Evolutionary conservation across 2,888 invertebrate species (phyloP).

Genomic region (Junonia oenone): DNA sequence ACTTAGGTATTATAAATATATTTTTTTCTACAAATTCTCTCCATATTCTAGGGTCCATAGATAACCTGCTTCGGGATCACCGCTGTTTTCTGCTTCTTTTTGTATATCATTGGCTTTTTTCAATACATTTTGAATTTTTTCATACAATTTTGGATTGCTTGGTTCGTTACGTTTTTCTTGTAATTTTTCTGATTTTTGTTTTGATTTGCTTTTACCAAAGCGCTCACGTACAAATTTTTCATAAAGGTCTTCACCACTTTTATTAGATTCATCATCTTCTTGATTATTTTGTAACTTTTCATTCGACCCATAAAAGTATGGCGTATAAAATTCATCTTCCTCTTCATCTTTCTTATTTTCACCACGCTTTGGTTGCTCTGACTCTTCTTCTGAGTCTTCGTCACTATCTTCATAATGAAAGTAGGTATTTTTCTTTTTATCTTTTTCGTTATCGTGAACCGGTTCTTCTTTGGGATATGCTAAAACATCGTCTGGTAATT

Average conservation of each 20-base stretch:
- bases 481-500: conserved; percentile 68
- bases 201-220: conserved; percentile 60
- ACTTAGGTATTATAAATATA: conserved; percentile 6
- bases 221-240: conserved; percentile 71
- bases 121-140: conserved; percentile 55
- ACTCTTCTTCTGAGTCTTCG: conserved; percentile 26
- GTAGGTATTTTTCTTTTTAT: conserved; percentile 34
- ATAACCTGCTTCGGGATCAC: conserved; percentile 69
- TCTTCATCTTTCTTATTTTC: conserved; percentile 29
- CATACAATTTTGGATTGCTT: conserved; percentile 49
- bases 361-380: conserved; percentile 16
- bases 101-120: conserved; percentile 60
- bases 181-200: conserved; percentile 50
- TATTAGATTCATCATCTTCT: conserved; percentile 30
- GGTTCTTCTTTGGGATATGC: conserved; percentile 48
- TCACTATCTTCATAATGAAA: conserved; percentile 44
- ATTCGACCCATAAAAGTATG: conserved; percentile 14
- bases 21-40: conserved; percentile 46
- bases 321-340: conserved; percentile 31
- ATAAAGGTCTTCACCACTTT: conserved; percentile 51
- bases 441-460: conserved; percentile 37
- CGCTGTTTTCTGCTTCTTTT: conserved; percentile 58
- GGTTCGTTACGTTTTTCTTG: conserved; percentile 35
- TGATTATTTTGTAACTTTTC: conserved; percentile 29
- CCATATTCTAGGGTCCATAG: conserved; percentile 78